Base-by-base conservation (phyloP, 1,140 invertebrate genomes). In the Heliconius melpomene region DNA sequence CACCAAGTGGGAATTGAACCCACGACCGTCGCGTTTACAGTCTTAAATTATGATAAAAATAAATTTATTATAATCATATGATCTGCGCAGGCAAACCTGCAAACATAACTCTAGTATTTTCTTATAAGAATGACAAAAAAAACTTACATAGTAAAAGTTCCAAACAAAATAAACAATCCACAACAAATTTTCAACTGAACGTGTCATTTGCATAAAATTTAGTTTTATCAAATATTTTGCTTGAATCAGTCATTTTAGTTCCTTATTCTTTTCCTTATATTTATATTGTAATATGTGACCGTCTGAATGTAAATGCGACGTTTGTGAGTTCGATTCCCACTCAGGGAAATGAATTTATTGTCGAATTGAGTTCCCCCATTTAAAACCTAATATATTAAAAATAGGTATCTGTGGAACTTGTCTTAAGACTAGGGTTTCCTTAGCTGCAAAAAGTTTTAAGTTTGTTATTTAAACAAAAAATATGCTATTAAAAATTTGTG, bases 201-300 rank as follows among this genome's bases (percentile, higher is more conserved):
- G 70, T 82, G 26, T 78, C 13, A 5, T 75, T 75, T 26, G 20
- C 73, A 54, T 66, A 60, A 26, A 76, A 52, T 52, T 54, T 79
- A 52, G 36, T 57, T 78, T 66, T 84, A 82, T 77, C 40, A 52
- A 29, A 26, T 20, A 73, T 57, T 72, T 26, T 40, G 18, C 52
- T 52, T 7, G 26, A 36, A 40, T 78, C 71, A 78, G 77, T 36
- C 11, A 72, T 78, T 78, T 78, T 73, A 60, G 77, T 78, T 78
- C 77, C 71, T 78, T 50, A 20, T 77, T 52, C 7, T 52, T 52
- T 46, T 18, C 26, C 18, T 38, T 70, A 70, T 71, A 57, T 57
- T 20, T 57, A 57, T 23, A 57, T n/a, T 3, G n/a, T 57, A 57
- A 23, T n/a, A 57, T 23, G 20, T 8, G 54, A 8, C 7, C 20